Evolutionary conservation across 64 coral and sea anemone species (phyloP).

Genomic region (Exaiptasia diaphana): DNA sequence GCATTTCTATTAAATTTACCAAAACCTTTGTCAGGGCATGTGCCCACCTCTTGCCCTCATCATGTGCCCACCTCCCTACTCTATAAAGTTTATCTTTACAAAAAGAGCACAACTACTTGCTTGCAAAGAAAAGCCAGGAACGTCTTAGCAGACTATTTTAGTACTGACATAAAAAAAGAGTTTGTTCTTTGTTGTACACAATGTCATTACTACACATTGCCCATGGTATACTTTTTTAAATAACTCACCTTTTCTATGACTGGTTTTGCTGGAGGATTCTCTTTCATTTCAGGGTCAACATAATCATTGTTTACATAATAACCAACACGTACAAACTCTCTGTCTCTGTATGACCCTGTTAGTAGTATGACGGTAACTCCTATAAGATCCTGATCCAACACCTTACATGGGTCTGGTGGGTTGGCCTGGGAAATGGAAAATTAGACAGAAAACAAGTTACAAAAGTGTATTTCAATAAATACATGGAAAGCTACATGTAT

Average conservation of each 20-base stretch:
- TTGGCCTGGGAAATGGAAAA: constrained; percentile 56
- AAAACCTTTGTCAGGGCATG: too few species aligned
- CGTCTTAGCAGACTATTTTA: too few species aligned
- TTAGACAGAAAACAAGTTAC: neutral
- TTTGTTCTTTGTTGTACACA: too few species aligned
- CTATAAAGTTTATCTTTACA: too few species aligned
- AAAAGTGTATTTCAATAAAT: neutral
- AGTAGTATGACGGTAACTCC: constrained; percentile 92
- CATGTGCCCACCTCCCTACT: too few species aligned
- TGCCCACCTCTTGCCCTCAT: too few species aligned
- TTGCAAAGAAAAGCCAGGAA: too few species aligned
- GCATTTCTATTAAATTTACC: too few species aligned
- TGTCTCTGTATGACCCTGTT: constrained; percentile 82
- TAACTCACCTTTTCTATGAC: constrained; percentile 77
- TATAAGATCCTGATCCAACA: constrained; percentile 80
- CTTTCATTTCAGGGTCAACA: constrained; percentile 78
- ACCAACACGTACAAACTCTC: constrained; percentile 92
- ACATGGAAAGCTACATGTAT: neutral
- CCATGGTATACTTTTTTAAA: neutral
- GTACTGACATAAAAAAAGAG: too few species aligned
- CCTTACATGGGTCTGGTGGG: constrained; percentile 74
- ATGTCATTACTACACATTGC: neutral
- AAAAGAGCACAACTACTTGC: too few species aligned
- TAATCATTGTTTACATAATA: constrained; percentile 99
- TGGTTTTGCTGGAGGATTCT: constrained; percentile 94